phyloP scores from a whole-genome alignment of 2,113 vertebrate genomes.

The Sakesphorus luctuosus region DNA sequence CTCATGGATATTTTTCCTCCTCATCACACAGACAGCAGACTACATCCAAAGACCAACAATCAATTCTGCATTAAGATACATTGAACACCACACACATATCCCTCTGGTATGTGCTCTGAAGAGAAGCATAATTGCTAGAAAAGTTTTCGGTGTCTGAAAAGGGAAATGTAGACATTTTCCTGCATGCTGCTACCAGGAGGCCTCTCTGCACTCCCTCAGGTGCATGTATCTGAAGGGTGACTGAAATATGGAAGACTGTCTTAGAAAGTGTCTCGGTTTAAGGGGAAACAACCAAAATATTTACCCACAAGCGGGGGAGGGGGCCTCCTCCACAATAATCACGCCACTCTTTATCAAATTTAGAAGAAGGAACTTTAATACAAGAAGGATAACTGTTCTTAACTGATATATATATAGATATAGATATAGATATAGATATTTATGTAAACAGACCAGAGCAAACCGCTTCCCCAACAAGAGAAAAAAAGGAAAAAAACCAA shows the following conservation, averaged over 20 bases:
- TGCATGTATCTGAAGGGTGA: background rate
- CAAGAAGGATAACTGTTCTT: no score
- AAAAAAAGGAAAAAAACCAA: no score
- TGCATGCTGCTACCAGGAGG: background rate
- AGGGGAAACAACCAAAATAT: no score
- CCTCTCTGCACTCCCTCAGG: background rate
- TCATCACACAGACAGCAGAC: background rate
- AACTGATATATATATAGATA: no score
- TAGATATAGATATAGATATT: no score
- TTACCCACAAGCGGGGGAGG: no score
- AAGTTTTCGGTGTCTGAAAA: background rate
- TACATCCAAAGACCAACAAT: background rate
- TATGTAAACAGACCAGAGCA: no score
- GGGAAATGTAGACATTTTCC: background rate
- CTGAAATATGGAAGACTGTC: background rate
- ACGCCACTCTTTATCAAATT: no score
- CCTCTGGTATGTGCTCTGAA: background rate
- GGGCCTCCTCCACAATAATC: no score
- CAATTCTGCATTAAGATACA: background rate
- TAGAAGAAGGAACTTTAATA: no score
- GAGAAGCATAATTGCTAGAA: background rate
- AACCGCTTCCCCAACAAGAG: no score
- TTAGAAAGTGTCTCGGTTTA: no score
- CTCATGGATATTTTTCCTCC: background rate
- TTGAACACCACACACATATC: fast-evolving